A percentile compares a stretch with the other conserved stretches of the same genome.
Conservation (phyloP, 2,888 invertebrate species). For the Morpho achilles region DNA sequence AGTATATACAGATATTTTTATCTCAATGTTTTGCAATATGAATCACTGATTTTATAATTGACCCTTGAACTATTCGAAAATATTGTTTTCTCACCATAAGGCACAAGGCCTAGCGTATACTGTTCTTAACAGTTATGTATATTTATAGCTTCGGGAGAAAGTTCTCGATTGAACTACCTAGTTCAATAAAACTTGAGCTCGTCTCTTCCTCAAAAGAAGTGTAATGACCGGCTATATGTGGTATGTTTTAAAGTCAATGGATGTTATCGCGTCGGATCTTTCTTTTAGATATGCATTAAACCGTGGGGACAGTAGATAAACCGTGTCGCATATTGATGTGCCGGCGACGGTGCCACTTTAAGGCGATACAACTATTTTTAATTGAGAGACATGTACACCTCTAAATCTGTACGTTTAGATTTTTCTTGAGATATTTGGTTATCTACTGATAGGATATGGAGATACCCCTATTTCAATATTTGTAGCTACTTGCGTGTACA, state of each 20-base stretch:
- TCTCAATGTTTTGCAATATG: no score
- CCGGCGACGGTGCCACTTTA: conserved; percentile 44
- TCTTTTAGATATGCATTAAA: conserved; percentile 75
- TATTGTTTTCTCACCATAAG: conserved; percentile 2
- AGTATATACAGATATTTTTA: no score
- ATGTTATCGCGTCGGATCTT: conserved; percentile 73
- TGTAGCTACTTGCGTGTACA: background rate
- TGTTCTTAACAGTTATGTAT: conserved; percentile 19
- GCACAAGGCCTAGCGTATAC: no score
- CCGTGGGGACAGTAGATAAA: conserved; percentile 66
- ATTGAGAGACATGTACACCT: conserved; percentile 53
- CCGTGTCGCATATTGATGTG: conserved; percentile 60
- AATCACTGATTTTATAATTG: background rate
- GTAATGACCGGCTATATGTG: conserved; percentile 58
- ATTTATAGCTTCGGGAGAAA: conserved; percentile 29
- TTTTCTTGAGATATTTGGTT: conserved; percentile 47
- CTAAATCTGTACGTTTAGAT: conserved; percentile 65
- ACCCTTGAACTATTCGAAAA: background rate
- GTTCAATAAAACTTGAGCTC: conserved; percentile 53
- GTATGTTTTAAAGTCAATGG: conserved; percentile 63
- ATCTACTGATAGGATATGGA: conserved; percentile 31
- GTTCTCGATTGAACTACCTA: conserved; percentile 36
- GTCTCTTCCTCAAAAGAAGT: conserved; percentile 55
- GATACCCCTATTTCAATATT: conserved; percentile 14
- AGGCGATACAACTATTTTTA: conserved; percentile 52